A percentile compares a stretch with the other conserved stretches of the same genome.
Conservation (phyloP, 1,140 invertebrate species). For the Drepana arcuata region DNA sequence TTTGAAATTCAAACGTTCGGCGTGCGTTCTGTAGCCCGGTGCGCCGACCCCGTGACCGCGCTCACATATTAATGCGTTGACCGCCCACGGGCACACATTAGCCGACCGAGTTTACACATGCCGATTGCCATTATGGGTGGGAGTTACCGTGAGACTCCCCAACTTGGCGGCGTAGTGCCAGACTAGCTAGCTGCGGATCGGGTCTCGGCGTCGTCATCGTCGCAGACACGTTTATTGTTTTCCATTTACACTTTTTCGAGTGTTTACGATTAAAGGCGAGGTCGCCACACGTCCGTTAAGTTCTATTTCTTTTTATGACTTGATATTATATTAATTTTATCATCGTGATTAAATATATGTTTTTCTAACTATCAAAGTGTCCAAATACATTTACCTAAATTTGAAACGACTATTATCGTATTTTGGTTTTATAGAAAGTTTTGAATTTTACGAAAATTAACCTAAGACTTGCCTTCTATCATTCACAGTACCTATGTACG, state of each 20-base stretch:
- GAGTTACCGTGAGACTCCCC: slow-evolving; percentile 13
- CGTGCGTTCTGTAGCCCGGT: slow-evolving; percentile 31
- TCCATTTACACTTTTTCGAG: slow-evolving; percentile 58
- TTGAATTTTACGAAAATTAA: too few relatives aligned
- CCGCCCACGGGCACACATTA: slow-evolving; percentile 53
- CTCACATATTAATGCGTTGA: slow-evolving; percentile 58
- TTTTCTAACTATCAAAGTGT: background rate
- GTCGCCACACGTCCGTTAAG: slow-evolving; percentile 53
- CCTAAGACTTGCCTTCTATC: too few relatives aligned
- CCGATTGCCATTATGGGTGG: slow-evolving; percentile 21
- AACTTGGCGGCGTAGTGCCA: slow-evolving; percentile 22
- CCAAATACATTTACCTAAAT: background rate
- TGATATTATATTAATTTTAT: too few relatives aligned
- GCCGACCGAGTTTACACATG: slow-evolving; percentile 36
- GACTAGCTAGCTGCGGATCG: slow-evolving; percentile 28
- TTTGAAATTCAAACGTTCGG: slow-evolving; percentile 24
- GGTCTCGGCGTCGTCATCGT: slow-evolving; percentile 21
- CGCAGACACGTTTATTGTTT: slow-evolving; percentile 64
- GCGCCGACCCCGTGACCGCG: slow-evolving; percentile 55
- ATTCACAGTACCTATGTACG: too few relatives aligned
- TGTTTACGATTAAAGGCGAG: slow-evolving; percentile 56
- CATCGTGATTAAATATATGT: background rate
- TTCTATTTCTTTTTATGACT: slow-evolving; percentile 41
- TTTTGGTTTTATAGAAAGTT: too few relatives aligned
- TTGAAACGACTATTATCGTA: too few relatives aligned